Evolutionary conservation across 2,113 vertebrate genomes (phyloP), one percentile per base, ranked within the genome.

Genomic region (Thomomys bottae): DNA sequence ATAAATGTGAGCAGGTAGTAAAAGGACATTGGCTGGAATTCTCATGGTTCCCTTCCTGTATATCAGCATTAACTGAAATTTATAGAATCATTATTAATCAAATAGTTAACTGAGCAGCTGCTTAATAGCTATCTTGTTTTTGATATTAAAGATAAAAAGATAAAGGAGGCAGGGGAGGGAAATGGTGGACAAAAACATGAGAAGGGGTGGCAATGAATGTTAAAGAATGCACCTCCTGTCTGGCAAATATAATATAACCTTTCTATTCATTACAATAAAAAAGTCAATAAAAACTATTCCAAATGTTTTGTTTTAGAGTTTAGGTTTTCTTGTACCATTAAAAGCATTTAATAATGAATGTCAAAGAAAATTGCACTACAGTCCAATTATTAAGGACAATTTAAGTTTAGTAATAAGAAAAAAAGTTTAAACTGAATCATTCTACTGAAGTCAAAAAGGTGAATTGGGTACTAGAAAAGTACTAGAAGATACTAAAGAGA

Each of bases 81-180:
- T 93, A 85, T 95, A 97, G 83, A 90, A 40, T 95, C 94, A 96
- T 36, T 7, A 8, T 94, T 88, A 96, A 97, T 97, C 96, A 95
- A 84, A 95, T 95, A 95, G 61, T 70, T 94, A 97, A 97, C 96
- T 94, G 96, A 96, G 54, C 66, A 95, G 3, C 30, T 94, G 94
- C 88, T 96, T 76, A 96, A 92, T 96, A 45, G 54, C 21, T 54
- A 94, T 40, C 23, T 6, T 95, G 30, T 92, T 54, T 93, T 77
- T 92, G 6, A 79, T 80, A 78, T 67, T 70, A 87, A 23, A 40
- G 12, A 72, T 23, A 82, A 4, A 96, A 92, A 88, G 15, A 83
- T n/a, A n/a, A n/a, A n/a, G n/a, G n/a, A n/a, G n/a, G n/a, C n/a
- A n/a, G n/a, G n/a, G n/a, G n/a, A n/a, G n/a, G n/a, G n/a, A n/a